A percentile compares a stretch with the other conserved stretches of the same genome.
These are phyloP conservation scores for Gymnothorax reevesii DNA, from an alignment of 2,797 vertebrate species.

Conservation along the genomic window DNA sequence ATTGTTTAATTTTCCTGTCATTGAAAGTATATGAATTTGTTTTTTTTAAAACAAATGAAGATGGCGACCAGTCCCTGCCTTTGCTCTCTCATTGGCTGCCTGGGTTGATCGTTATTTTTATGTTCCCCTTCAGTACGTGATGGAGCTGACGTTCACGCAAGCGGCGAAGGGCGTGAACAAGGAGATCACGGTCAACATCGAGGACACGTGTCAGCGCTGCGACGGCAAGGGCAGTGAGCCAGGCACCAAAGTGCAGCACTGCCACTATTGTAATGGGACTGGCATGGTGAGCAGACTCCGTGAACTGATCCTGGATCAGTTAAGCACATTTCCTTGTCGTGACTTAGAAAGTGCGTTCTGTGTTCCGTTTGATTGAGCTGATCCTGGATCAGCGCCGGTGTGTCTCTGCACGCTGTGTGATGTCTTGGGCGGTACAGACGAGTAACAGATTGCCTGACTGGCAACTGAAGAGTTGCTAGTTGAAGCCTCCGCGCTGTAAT, in stretches of 20 bases:
- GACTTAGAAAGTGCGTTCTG: too few species aligned
- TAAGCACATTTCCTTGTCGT: not conserved
- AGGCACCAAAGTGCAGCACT: slow-evolving; percentile 88
- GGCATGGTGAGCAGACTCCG: slow-evolving; percentile 84
- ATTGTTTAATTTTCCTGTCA: too few species aligned
- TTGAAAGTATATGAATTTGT: too few species aligned
- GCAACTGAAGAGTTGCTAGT: too few species aligned
- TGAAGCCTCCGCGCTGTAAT: too few species aligned
- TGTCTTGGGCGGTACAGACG: not conserved
- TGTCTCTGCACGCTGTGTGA: not conserved
- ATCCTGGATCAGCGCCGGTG: not conserved
- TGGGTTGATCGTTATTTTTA: not conserved
- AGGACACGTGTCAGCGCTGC: slow-evolving; percentile 84
- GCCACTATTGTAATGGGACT: slow-evolving; percentile 86
- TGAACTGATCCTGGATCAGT: not conserved
- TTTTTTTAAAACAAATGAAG: too few species aligned
- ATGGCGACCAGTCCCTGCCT: not conserved
- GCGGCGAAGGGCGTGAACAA: slow-evolving; percentile 98
- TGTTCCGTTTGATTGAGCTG: not conserved
- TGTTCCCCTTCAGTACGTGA: slow-evolving; percentile 78
- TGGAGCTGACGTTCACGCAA: slow-evolving; percentile 94
- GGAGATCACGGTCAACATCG: slow-evolving; percentile 85
- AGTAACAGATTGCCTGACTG: too few species aligned
- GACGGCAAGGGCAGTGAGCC: slow-evolving; percentile 88
- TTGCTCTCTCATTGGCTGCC: not conserved